A percentile compares a stretch with the other conserved stretches of the same genome.
Evolutionary conservation across 2,113 vertebrate genomes (phyloP).

Genomic region (Rhodinocichla rosea): DNA sequence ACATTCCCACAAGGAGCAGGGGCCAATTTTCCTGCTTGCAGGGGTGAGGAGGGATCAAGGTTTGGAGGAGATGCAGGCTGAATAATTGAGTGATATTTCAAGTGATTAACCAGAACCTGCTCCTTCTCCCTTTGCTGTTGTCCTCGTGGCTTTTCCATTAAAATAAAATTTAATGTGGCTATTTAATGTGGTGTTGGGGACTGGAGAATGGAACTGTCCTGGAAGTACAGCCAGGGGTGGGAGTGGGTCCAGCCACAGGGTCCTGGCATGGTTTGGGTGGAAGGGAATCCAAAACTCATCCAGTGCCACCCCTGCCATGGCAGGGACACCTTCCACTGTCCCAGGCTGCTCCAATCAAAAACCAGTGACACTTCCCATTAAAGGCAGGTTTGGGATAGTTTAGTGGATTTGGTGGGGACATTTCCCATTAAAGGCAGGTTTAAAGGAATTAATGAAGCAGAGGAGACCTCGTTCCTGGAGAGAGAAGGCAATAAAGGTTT

Average conservation of each 20-base stretch:
- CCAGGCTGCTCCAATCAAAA: neutral
- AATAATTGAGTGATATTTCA: neutral
- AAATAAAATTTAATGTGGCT: too few relatives aligned
- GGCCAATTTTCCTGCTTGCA: neutral
- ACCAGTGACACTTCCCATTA: neutral
- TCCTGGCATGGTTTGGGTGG: neutral
- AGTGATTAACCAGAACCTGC: too few relatives aligned
- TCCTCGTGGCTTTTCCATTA: too few relatives aligned
- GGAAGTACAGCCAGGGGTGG: neutral
- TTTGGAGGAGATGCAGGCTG: neutral
- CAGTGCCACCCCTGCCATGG: neutral
- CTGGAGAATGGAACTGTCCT: neutral
- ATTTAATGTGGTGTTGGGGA: neutral
- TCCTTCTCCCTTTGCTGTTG: too few relatives aligned
- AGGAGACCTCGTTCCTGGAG: neutral
- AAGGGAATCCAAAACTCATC: neutral
- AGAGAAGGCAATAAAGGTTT: neutral
- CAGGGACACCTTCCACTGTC: neutral
- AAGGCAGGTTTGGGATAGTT: too few relatives aligned
- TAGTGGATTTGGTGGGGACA: too few relatives aligned
- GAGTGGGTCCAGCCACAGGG: fast-evolving
- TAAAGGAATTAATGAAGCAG: neutral
- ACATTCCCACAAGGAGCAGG: neutral
- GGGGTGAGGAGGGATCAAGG: neutral
- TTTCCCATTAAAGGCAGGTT: too few relatives aligned